Conservation (phyloP, 92 coral and sea anemone species). For the Plumapathes pennacea region DNA sequence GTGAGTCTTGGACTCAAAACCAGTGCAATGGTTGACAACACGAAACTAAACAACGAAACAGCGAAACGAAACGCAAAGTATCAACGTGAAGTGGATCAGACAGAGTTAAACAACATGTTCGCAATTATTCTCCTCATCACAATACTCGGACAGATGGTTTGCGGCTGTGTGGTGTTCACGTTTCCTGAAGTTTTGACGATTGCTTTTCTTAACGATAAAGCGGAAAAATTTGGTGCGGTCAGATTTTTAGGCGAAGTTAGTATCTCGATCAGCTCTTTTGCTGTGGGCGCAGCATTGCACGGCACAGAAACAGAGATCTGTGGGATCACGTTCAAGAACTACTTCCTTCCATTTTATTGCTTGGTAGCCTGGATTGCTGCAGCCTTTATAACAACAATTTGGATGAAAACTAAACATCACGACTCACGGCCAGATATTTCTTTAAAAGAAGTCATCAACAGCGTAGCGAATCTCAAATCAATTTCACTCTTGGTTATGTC, state of each 20-base stretch:
- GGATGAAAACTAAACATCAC: conserved; percentile 13
- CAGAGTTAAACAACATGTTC: conserved; percentile 10
- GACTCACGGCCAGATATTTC: neutral
- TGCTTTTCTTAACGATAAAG: conserved; percentile 19
- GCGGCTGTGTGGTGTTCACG: conserved; percentile 12
- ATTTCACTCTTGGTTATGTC: no score
- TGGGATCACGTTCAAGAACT: conserved; percentile 17
- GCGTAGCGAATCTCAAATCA: no score
- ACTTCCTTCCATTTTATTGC: conserved; percentile 26
- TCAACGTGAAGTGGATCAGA: conserved; percentile 24
- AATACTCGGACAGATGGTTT: conserved; percentile 9
- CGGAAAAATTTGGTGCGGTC: conserved; percentile 23
- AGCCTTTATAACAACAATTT: conserved; percentile 1
- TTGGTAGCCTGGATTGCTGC: conserved; percentile 26
- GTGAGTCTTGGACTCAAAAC: neutral
- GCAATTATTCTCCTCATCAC: conserved; percentile 10
- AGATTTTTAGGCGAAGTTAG: conserved; percentile 56
- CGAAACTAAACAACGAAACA: no score
- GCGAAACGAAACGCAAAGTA: no score
- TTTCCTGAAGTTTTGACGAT: conserved; percentile 28
- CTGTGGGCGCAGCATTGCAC: conserved; percentile 38
- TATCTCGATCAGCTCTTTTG: conserved; percentile 18
- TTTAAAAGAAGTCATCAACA: neutral
- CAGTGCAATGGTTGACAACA: no score
- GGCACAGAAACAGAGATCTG: conserved; percentile 19